A percentile compares a stretch with the other conserved stretches of the same genome.
These are phyloP conservation scores for Hylia prasina DNA, from an alignment of 2,113 vertebrate species.

Conservation along the genomic window DNA sequence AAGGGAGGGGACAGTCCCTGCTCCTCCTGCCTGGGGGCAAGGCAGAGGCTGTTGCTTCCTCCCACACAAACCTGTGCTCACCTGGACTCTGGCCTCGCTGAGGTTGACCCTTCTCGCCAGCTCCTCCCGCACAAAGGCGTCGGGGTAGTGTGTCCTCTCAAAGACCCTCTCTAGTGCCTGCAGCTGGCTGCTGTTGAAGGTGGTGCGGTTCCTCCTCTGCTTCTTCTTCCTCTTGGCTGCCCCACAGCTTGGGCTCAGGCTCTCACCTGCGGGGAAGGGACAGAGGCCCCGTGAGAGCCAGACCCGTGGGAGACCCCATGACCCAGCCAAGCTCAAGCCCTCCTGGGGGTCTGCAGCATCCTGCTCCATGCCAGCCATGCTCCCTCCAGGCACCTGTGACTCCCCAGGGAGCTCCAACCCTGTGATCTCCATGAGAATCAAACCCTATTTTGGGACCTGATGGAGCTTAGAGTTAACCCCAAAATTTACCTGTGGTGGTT, in stretches of 20 bases:
- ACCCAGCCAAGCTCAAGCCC: neutral
- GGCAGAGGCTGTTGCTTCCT: neutral
- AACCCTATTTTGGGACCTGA: neutral
- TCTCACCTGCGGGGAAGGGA: constrained; percentile 52
- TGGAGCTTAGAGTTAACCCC: neutral
- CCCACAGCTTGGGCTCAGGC: constrained; percentile 56
- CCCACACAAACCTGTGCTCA: constrained; percentile 49
- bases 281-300: neutral
- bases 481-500: neutral
- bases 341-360: neutral
- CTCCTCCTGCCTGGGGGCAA: too few relatives aligned
- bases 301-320: accelerated
- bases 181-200: constrained; percentile 83
- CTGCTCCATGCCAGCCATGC: neutral
- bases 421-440: neutral
- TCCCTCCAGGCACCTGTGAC: neutral
- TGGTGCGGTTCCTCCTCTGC: constrained; percentile 82
- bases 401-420: neutral
- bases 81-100: constrained; percentile 83
- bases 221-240: constrained; percentile 78
- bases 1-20: too few relatives aligned
- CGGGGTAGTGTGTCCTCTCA: constrained; percentile 80
- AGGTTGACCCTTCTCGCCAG: constrained; percentile 79
- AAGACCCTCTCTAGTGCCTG: constrained; percentile 83
- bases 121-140: constrained; percentile 81